Evolutionary conservation across 2,888 invertebrate genomes (phyloP), one percentile per base, ranked within the genome.

Genomic region (Cosmia trapezina): DNA sequence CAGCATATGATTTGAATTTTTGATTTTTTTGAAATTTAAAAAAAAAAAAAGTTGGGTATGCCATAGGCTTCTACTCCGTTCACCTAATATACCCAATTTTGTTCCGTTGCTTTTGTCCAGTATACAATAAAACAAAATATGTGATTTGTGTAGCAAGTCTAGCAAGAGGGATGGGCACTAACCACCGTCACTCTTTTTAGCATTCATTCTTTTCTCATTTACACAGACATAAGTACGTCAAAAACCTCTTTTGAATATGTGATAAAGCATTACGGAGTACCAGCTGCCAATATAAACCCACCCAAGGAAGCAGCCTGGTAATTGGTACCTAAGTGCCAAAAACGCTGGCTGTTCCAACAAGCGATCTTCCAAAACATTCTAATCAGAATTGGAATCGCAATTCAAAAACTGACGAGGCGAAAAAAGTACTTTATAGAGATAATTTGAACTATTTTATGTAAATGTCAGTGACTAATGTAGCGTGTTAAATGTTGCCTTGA

Each of bases 331-430:
- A 59, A 41, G 11, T 37, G 28, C 33, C 17, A 1, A 17, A 22
- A 17, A 53, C n/a, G n/a, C 41, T 68, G 14, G 19, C 17, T 43
- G 43, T 53, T 53, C 22, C 28, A 33, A 43, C 19, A 72, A 59
- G 5, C 11, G 11, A 22, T 51, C 3, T 51, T 9, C 17, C 1
- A 19, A 72, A 22, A 19, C 1, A 33, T 33, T 49, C 4, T 4
- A 22, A 28, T 47, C 1, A 6, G 22, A 72, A 49, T 45, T 1
- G 7, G 17, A 59, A 45, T 14, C 12, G 19, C 9, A 49, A 41
- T 70, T 70, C 2, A 47, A 47, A 47, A 37, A n/a, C 12, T 54
- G 33, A 37, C 70, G n/a, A 68, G 14, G 33, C 9, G 14, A n/a
- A 70, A 54, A 45, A 53, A 22, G 11, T 53, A 69, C 22, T 14